Conservation (phyloP, 2,888 invertebrate species). For the Trichogramma dendrolimi region DNA sequence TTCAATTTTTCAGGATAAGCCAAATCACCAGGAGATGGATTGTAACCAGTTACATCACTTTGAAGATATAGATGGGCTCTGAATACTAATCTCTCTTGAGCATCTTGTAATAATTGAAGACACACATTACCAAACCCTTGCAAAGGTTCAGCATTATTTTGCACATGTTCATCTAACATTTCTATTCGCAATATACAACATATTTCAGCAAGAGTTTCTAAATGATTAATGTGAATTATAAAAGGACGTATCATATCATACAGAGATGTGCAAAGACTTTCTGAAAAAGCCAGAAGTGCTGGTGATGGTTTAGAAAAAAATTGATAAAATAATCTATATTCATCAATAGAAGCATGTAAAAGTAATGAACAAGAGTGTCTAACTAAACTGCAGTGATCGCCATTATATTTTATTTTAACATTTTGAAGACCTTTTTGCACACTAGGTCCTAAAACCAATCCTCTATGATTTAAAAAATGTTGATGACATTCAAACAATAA, state of each 20-base stretch:
- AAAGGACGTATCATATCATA: slow-evolving; percentile 91
- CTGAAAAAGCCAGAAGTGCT: slow-evolving; percentile 72
- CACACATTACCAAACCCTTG: slow-evolving; percentile 74
- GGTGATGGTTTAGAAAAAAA: slow-evolving; percentile 74
- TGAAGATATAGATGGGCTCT: slow-evolving; percentile 90
- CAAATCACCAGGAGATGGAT: slow-evolving; percentile 90
- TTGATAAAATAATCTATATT: slow-evolving; percentile 84
- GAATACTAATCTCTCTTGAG: slow-evolving; percentile 93
- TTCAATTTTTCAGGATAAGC: slow-evolving; percentile 96
- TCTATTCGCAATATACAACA: slow-evolving; percentile 89
- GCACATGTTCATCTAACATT: slow-evolving; percentile 87
- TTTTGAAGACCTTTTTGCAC: slow-evolving; percentile 50
- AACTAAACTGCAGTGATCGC: slow-evolving; percentile 78
- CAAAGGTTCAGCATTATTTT: slow-evolving; percentile 70
- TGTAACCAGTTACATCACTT: slow-evolving; percentile 82
- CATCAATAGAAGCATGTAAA: slow-evolving; percentile 91
- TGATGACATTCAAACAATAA: slow-evolving; percentile 77
- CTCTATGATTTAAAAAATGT: slow-evolving; percentile 73
- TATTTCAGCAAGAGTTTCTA: slow-evolving; percentile 95
- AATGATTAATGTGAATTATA: slow-evolving; percentile 92
- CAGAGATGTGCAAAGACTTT: slow-evolving; percentile 77
- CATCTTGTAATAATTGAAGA: slow-evolving; percentile 83
- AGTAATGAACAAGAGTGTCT: slow-evolving; percentile 86
- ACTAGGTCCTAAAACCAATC: slow-evolving; percentile 58
- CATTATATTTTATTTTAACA: slow-evolving; percentile 56